phyloP scores from a whole-genome alignment of 2,888 invertebrate genomes.

The Bellardia bayeri region DNA sequence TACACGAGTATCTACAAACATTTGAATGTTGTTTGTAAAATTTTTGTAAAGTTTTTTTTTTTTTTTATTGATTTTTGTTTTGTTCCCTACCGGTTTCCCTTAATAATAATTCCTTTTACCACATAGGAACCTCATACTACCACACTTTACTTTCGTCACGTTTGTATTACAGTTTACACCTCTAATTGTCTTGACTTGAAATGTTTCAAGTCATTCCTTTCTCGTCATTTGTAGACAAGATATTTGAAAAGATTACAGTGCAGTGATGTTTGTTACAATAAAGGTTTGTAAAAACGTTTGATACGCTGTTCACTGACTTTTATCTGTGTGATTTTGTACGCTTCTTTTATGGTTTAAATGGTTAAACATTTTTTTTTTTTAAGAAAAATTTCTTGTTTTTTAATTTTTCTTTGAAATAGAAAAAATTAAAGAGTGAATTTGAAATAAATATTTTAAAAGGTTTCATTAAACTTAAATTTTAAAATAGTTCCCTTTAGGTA shows the following conservation, averaged over 20 bases:
- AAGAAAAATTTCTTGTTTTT: constrained; percentile 1
- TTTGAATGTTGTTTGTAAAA: constrained; percentile 46
- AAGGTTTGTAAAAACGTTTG: constrained; percentile 34
- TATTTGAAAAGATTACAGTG: constrained; percentile 34
- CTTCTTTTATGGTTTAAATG: constrained; percentile 56
- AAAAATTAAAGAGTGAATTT: not conserved
- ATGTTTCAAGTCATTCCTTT: constrained; percentile 41
- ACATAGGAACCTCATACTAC: not conserved
- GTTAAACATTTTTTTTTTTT: no score
- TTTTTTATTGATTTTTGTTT: not conserved
- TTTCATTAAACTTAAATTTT: no score
- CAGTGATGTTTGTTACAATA: not conserved
- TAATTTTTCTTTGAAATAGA: not conserved
- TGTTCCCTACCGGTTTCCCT: constrained; percentile 34
- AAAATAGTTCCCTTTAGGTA: no score
- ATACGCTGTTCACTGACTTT: constrained; percentile 41
- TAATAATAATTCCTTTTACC: not conserved
- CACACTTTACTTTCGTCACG: constrained; percentile 71
- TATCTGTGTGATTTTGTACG: constrained; percentile 43
- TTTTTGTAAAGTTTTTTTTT: constrained; percentile 18
- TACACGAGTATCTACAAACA: not conserved
- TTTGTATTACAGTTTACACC: constrained; percentile 81
- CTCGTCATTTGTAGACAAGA: constrained; percentile 30
- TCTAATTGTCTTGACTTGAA: constrained; percentile 74
- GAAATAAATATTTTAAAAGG: no score